phyloP scores from a whole-genome alignment of 2,797 vertebrate genomes.

The Nannoperca obscura region DNA sequence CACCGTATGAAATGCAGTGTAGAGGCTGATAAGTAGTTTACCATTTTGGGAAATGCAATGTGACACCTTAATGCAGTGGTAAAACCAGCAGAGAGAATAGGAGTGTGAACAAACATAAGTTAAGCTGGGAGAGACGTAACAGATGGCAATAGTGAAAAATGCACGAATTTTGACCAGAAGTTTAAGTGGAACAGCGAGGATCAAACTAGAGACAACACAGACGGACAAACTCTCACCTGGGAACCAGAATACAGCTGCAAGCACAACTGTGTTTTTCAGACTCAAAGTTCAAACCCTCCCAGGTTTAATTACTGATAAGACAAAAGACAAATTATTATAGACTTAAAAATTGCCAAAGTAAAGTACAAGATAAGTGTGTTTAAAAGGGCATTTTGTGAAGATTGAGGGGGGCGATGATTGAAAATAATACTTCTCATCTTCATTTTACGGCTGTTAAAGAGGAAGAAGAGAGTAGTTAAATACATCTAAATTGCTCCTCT shows the following conservation, averaged over 20 bases:
- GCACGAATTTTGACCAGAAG: slow-evolving; percentile 38
- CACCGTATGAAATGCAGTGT: neutral
- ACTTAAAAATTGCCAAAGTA: slow-evolving; percentile 12
- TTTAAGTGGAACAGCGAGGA: slow-evolving; percentile 15
- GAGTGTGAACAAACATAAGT: neutral
- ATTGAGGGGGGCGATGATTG: slow-evolving; percentile 9
- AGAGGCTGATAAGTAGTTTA: neutral
- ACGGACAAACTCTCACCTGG: slow-evolving; percentile 32
- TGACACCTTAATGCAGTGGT: neutral
- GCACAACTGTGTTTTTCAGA: slow-evolving; percentile 25
- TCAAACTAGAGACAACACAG: slow-evolving; percentile 6
- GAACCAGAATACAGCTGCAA: neutral
- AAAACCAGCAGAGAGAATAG: neutral
- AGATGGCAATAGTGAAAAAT: slow-evolving; percentile 44
- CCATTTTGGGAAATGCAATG: too few relatives aligned
- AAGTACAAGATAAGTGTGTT: slow-evolving; percentile 16
- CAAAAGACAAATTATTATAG: slow-evolving; percentile 20
- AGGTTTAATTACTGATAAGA: slow-evolving; percentile 42
- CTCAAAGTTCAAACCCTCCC: neutral
- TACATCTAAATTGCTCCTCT: neutral
- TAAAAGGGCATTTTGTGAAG: slow-evolving; percentile 33
- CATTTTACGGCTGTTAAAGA: slow-evolving; percentile 5
- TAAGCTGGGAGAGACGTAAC: neutral
- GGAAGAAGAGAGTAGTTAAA: neutral
- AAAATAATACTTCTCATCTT: slow-evolving; percentile 21